Conservation (phyloP, 2,113 vertebrate genomes). For the Limnothrissa miodon region DNA sequence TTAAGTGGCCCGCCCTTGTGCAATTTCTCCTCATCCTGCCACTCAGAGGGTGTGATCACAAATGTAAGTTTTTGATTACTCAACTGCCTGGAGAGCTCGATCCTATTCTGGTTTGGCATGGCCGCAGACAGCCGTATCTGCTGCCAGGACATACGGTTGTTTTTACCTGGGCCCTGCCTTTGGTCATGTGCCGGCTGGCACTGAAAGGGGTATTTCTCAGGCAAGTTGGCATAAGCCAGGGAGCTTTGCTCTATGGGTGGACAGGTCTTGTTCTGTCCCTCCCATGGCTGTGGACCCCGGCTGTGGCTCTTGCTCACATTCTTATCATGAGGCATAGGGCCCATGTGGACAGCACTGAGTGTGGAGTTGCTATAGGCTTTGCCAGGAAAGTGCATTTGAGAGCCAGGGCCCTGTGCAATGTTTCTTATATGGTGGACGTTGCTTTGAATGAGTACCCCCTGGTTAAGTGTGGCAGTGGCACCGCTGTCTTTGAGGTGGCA, state of each 20-base stretch:
- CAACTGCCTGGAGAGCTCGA: slow-evolving; percentile 78
- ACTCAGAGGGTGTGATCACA: slow-evolving; percentile 72
- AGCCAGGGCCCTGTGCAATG: slow-evolving; percentile 72
- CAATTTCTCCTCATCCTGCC: slow-evolving; percentile 76
- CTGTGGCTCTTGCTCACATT: slow-evolving; percentile 65
- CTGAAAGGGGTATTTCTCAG: slow-evolving; percentile 78
- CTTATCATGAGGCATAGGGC: slow-evolving; percentile 77
- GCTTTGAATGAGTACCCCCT: slow-evolving; percentile 73
- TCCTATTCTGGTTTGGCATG: slow-evolving; percentile 70
- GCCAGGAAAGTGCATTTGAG: slow-evolving; percentile 83
- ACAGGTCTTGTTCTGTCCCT: slow-evolving; percentile 75
- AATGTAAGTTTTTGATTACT: slow-evolving; percentile 80
- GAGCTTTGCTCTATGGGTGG: slow-evolving; percentile 74
- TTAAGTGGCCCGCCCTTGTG: slow-evolving; percentile 68
- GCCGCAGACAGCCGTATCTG: slow-evolving; percentile 73
- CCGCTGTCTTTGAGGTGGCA: slow-evolving; percentile 67
- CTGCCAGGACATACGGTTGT: slow-evolving; percentile 80
- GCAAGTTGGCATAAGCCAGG: slow-evolving; percentile 68
- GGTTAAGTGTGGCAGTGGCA: slow-evolving; percentile 57
- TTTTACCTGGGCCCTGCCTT: slow-evolving; percentile 75
- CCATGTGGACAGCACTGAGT: slow-evolving; percentile 59
- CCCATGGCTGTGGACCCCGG: slow-evolving; percentile 82
- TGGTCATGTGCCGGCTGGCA: slow-evolving; percentile 77
- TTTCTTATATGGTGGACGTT: slow-evolving; percentile 78
- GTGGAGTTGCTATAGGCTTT: slow-evolving; percentile 75